phyloP scores from a whole-genome alignment of 2,888 invertebrate genomes.

The Volucella inanis region DNA sequence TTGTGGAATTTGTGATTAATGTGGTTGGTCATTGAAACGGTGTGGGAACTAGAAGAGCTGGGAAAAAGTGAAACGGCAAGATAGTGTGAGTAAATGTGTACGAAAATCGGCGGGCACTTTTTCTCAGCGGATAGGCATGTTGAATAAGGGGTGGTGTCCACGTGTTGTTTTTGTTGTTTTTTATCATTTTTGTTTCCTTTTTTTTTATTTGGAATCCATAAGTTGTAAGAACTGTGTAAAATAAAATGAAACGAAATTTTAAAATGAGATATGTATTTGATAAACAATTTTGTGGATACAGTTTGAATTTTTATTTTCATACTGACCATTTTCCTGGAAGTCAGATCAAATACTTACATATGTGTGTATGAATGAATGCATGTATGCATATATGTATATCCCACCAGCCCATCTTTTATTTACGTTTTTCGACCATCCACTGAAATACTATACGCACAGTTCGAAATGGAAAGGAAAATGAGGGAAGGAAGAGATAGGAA shows the following conservation, averaged over 20 bases:
- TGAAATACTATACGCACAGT: too few relatives aligned
- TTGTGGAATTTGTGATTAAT: slow-evolving; percentile 51
- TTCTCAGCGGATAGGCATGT: slow-evolving; percentile 24
- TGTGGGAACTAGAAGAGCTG: slow-evolving; percentile 27
- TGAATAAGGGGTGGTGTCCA: slow-evolving; percentile 25
- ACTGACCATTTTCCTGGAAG: too few relatives aligned
- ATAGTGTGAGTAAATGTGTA: slow-evolving; percentile 5
- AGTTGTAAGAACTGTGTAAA: neutral
- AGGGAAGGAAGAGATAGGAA: too few relatives aligned
- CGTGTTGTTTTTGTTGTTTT: slow-evolving; percentile 40
- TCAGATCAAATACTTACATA: too few relatives aligned
- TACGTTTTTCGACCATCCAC: too few relatives aligned
- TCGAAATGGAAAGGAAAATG: too few relatives aligned
- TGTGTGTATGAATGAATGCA: too few relatives aligned
- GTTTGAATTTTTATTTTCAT: too few relatives aligned
- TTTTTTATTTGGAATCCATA: neutral
- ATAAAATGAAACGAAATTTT: neutral
- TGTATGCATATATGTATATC: too few relatives aligned
- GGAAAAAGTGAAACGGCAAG: neutral
- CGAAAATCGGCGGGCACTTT: slow-evolving; percentile 29
- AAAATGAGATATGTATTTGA: neutral
- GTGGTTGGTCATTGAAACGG: slow-evolving; percentile 41
- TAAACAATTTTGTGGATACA: too few relatives aligned
- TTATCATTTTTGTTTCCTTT: neutral
- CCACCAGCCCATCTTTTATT: too few relatives aligned